Evolutionary conservation across 2,888 invertebrate genomes (phyloP), one percentile per base, ranked within the genome.

Genomic region (Polyommatus iphigenia): DNA sequence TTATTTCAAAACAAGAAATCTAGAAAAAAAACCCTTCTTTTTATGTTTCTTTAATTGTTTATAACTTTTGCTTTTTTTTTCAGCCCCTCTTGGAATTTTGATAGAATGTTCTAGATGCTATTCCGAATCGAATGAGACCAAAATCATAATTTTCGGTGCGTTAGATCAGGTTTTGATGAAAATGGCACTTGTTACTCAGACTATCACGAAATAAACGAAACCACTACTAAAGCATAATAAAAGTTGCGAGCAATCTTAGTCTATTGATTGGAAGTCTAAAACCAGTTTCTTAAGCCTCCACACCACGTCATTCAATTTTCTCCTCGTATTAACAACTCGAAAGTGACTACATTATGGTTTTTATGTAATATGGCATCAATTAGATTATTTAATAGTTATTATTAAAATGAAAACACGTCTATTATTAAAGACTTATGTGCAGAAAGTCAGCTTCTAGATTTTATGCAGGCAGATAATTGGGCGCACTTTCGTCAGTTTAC

Each of bases 301-400:
- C 46, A 20, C 3, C 24, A 15, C 75, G 54, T 54, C 54, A 75
- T 75, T 75, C 75, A 75, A 75, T 75, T 75, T 75, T 75, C 75
- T 75, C 75, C 75, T 50, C 75, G 29, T 75, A 50, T 73, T 73
- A 75, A 50, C 29, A 75, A 73, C 24, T 50, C 75, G 75, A 75
- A 75, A 75, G 75, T 50, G 75, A 20, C 50, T 50, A 50, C 20
- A 50, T 50, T 41, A 72, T 41, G n/a, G 72, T 72, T 72, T 72
- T 72, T 72, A 41, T 72, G 72, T 41, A 72, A 72, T 41, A 72
- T 41, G 72, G 8, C 36, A 41, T 36, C 41, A 41, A 67, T 67
- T 67, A 67, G 67, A 15, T 67, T 67, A 67, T 67, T 67, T 67
- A 67, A 67, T 67, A 67, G 67, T 67, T 67, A 67, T 67, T 67